Base-by-base conservation (phyloP, 2,113 vertebrate species). In the Aptenodytes forsteri region DNA sequence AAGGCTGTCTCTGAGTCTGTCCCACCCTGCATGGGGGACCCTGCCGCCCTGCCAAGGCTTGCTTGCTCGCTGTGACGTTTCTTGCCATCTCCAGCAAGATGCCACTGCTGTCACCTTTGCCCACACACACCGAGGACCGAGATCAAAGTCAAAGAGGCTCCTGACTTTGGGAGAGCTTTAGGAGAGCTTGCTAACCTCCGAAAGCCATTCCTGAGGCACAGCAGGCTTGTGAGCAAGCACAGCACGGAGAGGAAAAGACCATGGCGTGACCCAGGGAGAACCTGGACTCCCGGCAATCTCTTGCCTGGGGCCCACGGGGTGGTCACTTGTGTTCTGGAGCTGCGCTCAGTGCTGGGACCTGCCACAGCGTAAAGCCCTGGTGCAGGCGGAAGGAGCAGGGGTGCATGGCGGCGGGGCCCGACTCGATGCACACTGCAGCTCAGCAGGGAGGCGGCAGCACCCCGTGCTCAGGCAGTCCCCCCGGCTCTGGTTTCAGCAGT, bases 401-500 rank as follows among this genome's bases (percentile, higher is more conserved):
- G 6, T 20, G 54, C 1, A 5, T 2, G 38, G 6, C 6, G 5
- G 4, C 1, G 8, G 22, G 58, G 20, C 16, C 36, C 6, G 1
- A 5, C 52, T 20, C 29, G 0, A 14, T 1, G 4, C 0, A 0
- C 2, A 8, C 26, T 6, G 5, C 42, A 16, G 55, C 49, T 42
- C 36, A 2, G 49, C 3, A 2, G 73, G 73, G 55, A 22, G 12
- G 3, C 0, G 13, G 58, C 7, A 7, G 12, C 34, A 2, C 6
- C 42, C 56, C 16, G 0, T 0, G 0, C 94, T 93, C 82, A 96
- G 79, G 34, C 2, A 3, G 42, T 30, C 25, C 17, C 56, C 23
- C 55, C 29, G 64, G 82, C 40, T 62, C 94, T 93, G 82, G 46
- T 93, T 96, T 16, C 85, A 99, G 99, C 99, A 93, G 98, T 99